phyloP scores from a whole-genome alignment of 2,888 invertebrate species.

The Drosophila cognata region DNA sequence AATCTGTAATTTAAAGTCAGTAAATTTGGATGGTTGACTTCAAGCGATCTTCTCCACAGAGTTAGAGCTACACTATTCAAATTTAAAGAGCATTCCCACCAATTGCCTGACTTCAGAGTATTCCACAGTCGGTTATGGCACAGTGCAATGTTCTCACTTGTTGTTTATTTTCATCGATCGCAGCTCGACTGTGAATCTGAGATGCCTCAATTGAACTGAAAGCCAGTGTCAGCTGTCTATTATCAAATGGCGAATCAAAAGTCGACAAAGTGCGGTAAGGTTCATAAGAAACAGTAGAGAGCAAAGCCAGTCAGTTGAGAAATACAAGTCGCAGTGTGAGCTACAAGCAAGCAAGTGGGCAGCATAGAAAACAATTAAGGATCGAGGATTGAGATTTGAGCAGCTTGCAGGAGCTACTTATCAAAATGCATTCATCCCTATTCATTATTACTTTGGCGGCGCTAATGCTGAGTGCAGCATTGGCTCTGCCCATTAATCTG shows the following conservation, averaged over 20 bases:
- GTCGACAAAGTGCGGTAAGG: conserved; percentile 25
- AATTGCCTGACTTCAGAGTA: background rate
- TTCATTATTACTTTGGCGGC: conserved; percentile 18
- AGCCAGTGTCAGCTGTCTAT: conserved; percentile 6
- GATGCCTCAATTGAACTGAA: conserved; percentile 31
- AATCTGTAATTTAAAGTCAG: background rate
- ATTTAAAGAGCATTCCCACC: background rate
- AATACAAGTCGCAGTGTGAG: conserved; percentile 36
- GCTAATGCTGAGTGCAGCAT: conserved; percentile 20
- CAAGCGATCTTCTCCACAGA: background rate
- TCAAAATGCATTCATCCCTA: conserved; percentile 27
- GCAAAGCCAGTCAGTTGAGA: conserved; percentile 42
- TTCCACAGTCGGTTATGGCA: background rate
- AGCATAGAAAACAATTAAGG: background rate
- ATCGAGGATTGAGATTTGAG: background rate
- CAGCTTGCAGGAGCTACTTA: background rate
- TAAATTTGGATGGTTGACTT: background rate
- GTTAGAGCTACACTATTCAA: background rate
- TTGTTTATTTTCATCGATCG: conserved; percentile 12
- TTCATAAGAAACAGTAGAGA: conserved; percentile 46
- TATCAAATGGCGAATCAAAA: conserved; percentile 15
- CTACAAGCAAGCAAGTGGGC: conserved; percentile 14
- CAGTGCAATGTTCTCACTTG: background rate
- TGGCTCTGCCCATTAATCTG: conserved; percentile 16
- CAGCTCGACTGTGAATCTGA: conserved; percentile 28